Evolutionary conservation across 2,888 invertebrate genomes (phyloP).

Genomic region (Chelonus formosanus): DNA sequence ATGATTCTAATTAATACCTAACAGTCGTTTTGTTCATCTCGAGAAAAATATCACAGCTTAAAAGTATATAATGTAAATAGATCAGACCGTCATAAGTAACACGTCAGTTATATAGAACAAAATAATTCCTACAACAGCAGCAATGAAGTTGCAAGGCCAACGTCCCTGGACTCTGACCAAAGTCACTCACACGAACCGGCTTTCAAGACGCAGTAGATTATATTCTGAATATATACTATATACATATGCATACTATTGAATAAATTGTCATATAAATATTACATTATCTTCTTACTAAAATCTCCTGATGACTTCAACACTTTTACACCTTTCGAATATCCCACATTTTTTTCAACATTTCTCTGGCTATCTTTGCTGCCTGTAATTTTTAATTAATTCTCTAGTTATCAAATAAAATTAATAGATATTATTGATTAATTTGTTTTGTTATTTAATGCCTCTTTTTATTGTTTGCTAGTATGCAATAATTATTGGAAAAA

Average conservation of each 20-base stretch:
- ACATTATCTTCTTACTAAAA: too few relatives aligned
- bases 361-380: too few relatives aligned
- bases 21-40: neutral
- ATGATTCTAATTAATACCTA: neutral
- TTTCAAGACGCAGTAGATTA: conserved; percentile 13
- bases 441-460: too few relatives aligned
- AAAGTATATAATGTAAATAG: conserved; percentile 8
- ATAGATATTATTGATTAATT: too few relatives aligned
- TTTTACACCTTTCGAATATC: too few relatives aligned
- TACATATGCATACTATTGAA: neutral
- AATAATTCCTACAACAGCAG: neutral
- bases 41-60: neutral
- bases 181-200: conserved; percentile 21
- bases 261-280: too few relatives aligned
- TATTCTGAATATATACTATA: conserved; percentile 9
- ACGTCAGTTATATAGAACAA: conserved; percentile 7
- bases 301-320: too few relatives aligned
- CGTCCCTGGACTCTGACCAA: conserved; percentile 26
- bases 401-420: too few relatives aligned
- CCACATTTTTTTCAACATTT: too few relatives aligned
- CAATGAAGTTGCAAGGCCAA: conserved; percentile 18
- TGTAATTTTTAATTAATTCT: too few relatives aligned
- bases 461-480: too few relatives aligned
- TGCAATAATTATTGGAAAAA: too few relatives aligned
- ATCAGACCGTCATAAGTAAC: conserved; percentile 1